Base-by-base conservation (phyloP, 2,797 vertebrate species). In the Atherinosoma microstoma region DNA sequence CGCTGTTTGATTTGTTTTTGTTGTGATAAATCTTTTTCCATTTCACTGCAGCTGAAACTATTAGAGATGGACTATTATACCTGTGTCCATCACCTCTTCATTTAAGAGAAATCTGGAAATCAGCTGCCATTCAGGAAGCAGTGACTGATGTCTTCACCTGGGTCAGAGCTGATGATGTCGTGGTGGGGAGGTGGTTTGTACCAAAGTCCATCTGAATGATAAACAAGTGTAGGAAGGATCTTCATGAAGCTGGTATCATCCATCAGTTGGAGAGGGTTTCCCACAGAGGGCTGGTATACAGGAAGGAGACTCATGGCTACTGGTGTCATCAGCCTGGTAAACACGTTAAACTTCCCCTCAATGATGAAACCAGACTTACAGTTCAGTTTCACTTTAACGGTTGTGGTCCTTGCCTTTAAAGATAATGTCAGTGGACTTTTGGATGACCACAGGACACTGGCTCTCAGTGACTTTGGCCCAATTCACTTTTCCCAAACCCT, bases 111-210 rank as follows among this genome's bases (percentile, higher is more conserved):
- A 27, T 27, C 24, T 27, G 24, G 24, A 27, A 27, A 27, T 27
- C 24, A 27, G 24, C 24, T 27, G 24, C 24, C 96, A 10, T 98
- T 98, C 57, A 97, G 86, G 84, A 96, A 97, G 58, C 96, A 96
- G 29, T 96, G 96, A 71, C 96, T 94, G 80, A 98, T 96, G 79
- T 98, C 96, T 79, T 97, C 95, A 1, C 97, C 97, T 49, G 96
- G 97, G 47, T 95, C 96, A 58, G 98, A 99, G 58, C 76, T 89
- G 58, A 95, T 75, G 47, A 95, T 89, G 36, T 95, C 93, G 74
- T 98, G 99, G 30, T 70, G 72, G 1, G 98, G 98, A 54, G 83
- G 79, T n/a, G 94, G 90, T 80, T 91, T 87, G 90, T 97, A 94
- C 98, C 98, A 99, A 22, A 88, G 93, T 58, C 97, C 96, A 53